Base-by-base conservation (phyloP, 2,113 vertebrate species). In the Pelodiscus sinensis region DNA sequence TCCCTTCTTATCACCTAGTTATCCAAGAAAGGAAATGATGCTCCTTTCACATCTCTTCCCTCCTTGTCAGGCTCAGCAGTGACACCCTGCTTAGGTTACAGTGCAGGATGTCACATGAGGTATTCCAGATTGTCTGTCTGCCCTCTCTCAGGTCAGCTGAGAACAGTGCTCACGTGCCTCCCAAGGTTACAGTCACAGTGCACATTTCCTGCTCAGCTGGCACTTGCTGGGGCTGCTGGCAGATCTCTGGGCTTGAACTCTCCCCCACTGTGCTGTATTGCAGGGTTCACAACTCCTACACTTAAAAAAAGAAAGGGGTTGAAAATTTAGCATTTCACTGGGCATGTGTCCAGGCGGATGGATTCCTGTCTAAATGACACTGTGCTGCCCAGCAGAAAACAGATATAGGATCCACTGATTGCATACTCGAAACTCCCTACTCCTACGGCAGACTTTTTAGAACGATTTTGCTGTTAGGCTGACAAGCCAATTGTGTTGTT, bases 401-500 rank as follows among this genome's bases (percentile, higher is more conserved):
- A 80, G 86, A 65, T 27, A 73, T 5, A 52, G 81, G 73, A 55
- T 31, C 27, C 55, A 27, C 24, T 87, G 29, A 89, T 94, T 92
- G 85, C 62, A 84, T 12, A 78, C 88, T 75, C 15, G 50, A 58
- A 80, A 24, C 62, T 92, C 81, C 58, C 38, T 0, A 2, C 31
- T 94, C 24, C 58, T 87, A 24, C 44, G 50, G 0, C 90, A 85
- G 55, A 2, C 31, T 82, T 85, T 82, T 16, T 81, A 0, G 2
- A 90, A 81, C 55, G 87, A 82, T 62, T 18, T 58, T 68, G 85
- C 75, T 96, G 92, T 86, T 91, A 86, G 92, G 51, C 79, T 92
- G 96, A 92, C 93, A 95, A 65, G 88, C 65, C 86, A 90, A 84
- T 93, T 90, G 93, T 95, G 91, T 95, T 96, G 95, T 95, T 96